Evolutionary conservation across 1,140 invertebrate genomes (phyloP).

Genomic region (Helicoverpa armigera): DNA sequence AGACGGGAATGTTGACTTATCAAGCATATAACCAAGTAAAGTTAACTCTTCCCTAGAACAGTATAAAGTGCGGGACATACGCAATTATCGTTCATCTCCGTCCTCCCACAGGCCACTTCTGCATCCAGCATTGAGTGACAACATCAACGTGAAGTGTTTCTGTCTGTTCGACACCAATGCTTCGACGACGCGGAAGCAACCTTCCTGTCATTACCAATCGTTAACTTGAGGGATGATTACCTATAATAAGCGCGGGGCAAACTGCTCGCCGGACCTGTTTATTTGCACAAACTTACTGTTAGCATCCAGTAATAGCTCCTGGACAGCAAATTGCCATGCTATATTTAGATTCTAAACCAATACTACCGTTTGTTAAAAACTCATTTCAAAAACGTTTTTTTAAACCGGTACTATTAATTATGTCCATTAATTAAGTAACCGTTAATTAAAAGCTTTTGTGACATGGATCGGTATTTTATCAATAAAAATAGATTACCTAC

Average conservation of each 20-base stretch:
- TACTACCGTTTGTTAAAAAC: not conserved
- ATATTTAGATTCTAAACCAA: conserved; percentile 40
- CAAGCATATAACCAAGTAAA: conserved; percentile 6
- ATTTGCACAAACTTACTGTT: conserved; percentile 41
- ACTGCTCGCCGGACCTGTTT: conserved; percentile 23
- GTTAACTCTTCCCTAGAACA: conserved; percentile 23
- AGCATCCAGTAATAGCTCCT: conserved; percentile 35
- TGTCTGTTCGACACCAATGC: conserved; percentile 45
- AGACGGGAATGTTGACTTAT: not conserved
- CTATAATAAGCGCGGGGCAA: conserved; percentile 34
- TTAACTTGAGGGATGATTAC: conserved; percentile 53
- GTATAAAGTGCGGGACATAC: conserved; percentile 9
- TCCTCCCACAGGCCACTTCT: conserved; percentile 42
- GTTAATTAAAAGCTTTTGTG: conserved; percentile 25
- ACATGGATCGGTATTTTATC: not conserved
- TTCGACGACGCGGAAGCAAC: conserved; percentile 58
- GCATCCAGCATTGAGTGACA: conserved; percentile 32
- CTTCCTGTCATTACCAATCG: conserved; percentile 60
- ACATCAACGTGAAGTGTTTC: conserved; percentile 12
- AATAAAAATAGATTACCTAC: conserved; percentile 16
- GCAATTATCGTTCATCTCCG: conserved; percentile 41
- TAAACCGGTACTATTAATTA: conserved; percentile 6
- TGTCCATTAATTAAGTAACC: conserved; percentile 1
- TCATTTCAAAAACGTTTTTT: not conserved
- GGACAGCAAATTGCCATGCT: conserved; percentile 28